These are phyloP conservation scores for Odontothrips loti DNA, from an alignment of 2,888 invertebrate species.

Conservation along the genomic window DNA sequence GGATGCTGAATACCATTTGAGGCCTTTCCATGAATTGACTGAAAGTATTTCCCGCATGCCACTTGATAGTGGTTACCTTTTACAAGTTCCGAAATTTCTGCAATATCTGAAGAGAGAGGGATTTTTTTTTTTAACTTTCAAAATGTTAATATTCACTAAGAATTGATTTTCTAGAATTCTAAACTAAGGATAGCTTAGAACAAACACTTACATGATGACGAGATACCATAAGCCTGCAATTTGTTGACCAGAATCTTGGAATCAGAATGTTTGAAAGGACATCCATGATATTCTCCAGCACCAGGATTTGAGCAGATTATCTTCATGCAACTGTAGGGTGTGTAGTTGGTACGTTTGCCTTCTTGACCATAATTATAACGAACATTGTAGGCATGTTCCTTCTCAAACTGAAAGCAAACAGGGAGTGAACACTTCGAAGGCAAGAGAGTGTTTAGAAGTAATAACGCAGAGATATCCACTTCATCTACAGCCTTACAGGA, in stretches of 20 bases:
- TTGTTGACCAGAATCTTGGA: slow-evolving; percentile 63
- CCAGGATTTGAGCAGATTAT: slow-evolving; percentile 74
- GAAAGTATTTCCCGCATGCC: slow-evolving; percentile 77
- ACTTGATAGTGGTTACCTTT: slow-evolving; percentile 78
- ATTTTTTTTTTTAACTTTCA: slow-evolving; percentile 22
- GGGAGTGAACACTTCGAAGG: not conserved
- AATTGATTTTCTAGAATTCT: not conserved
- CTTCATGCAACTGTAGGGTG: slow-evolving; percentile 80
- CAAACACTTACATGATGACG: slow-evolving; percentile 30
- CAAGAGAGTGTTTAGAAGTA: not conserved
- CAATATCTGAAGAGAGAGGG: slow-evolving; percentile 54
- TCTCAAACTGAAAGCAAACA: slow-evolving; percentile 67
- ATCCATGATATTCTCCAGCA: slow-evolving; percentile 84
- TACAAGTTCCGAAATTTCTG: slow-evolving; percentile 67
- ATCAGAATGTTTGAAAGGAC: slow-evolving; percentile 86
- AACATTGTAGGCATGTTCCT: slow-evolving; percentile 84
- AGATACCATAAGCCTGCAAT: slow-evolving; percentile 48
- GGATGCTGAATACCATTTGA: slow-evolving; percentile 75
- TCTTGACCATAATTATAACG: slow-evolving; percentile 94
- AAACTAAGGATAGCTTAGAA: slow-evolving; percentile 33
- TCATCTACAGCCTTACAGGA: not conserved
- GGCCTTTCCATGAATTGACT: slow-evolving; percentile 36
- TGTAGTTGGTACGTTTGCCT: slow-evolving; percentile 82
- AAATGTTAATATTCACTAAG: not conserved
- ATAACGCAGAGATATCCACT: slow-evolving; percentile 19